Evolutionary conservation across 2,113 vertebrate species (phyloP).

Genomic region (Anguilla rostrata): DNA sequence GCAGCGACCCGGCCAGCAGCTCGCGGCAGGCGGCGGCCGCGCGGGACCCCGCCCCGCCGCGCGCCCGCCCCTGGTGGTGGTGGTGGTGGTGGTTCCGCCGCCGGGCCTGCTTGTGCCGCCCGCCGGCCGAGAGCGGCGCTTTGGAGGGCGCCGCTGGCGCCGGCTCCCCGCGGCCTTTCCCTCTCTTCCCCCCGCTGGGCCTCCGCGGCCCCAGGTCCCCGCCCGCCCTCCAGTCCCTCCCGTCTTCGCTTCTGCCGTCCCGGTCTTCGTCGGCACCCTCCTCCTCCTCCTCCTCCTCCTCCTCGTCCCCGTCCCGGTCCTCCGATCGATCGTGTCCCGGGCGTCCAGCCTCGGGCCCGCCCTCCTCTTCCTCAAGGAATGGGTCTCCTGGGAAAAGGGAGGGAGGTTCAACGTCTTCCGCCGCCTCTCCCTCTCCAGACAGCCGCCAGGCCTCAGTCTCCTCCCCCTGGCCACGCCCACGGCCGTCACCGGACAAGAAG

Average conservation of each 20-base stretch:
- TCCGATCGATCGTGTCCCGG: not conserved
- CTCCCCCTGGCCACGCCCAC: not conserved
- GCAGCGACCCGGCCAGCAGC: constrained; percentile 68
- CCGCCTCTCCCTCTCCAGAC: constrained; percentile 26
- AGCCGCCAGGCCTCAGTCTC: not conserved
- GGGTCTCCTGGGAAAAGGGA: constrained; percentile 6
- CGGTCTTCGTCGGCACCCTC: not conserved
- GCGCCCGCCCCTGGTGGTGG: constrained; percentile 62
- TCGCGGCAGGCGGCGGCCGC: constrained; percentile 63
- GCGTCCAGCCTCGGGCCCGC: not conserved
- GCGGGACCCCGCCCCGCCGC: constrained; percentile 59
- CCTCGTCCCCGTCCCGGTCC: not conserved
- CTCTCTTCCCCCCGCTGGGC: constrained; percentile 38
- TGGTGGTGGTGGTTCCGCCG: constrained; percentile 77
- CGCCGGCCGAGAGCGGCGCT: not conserved
- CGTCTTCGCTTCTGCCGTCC: constrained; percentile 32
- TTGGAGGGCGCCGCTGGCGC: constrained; percentile 32
- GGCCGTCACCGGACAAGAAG: not conserved
- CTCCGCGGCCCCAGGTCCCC: constrained; percentile 63
- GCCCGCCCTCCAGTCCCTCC: constrained; percentile 57
- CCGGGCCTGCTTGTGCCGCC: constrained; percentile 67
- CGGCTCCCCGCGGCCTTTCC: constrained; percentile 55
- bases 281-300: not conserved
- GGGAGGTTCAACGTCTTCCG: constrained; percentile 27
- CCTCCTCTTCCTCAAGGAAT: constrained; percentile 54